Evolutionary conservation across 2,113 vertebrate species (phyloP).

Genomic region (Indicator maculatus): DNA sequence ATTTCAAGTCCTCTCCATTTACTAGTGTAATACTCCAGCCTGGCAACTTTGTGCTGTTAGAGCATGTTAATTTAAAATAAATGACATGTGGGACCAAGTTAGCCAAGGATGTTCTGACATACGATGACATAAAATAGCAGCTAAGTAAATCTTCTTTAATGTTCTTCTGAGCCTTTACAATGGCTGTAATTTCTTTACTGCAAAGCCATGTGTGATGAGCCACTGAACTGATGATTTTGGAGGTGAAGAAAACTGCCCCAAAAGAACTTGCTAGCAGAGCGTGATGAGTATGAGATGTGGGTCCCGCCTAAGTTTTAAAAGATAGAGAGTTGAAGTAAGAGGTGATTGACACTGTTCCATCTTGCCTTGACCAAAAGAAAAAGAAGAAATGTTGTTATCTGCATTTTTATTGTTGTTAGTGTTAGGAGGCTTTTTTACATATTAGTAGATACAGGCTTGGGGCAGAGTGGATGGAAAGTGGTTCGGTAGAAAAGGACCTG

Average conservation of each 20-base stretch:
- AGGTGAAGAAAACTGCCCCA: neutral
- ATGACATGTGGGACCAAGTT: neutral
- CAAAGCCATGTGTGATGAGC: neutral
- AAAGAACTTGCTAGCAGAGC: neutral
- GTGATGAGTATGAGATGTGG: neutral
- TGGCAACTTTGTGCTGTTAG: neutral
- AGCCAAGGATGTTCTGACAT: neutral
- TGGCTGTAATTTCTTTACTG: neutral
- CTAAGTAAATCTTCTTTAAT: neutral
- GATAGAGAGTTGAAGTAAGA: neutral
- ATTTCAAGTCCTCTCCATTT: slow-evolving; percentile 16
- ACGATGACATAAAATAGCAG: neutral
- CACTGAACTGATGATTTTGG: neutral
- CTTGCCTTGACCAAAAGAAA: neutral
- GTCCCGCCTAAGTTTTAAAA: neutral
- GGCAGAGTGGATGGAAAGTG: no score
- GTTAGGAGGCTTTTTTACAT: neutral
- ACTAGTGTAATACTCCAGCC: neutral
- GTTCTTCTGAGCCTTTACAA: neutral
- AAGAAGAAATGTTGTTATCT: neutral
- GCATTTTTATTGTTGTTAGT: no score
- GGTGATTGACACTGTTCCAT: neutral
- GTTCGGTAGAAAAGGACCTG: no score
- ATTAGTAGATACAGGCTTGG: no score
- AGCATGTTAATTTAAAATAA: neutral